Evolutionary conservation across 2,888 invertebrate genomes (phyloP).

Genomic region (Selenia dentaria): DNA sequence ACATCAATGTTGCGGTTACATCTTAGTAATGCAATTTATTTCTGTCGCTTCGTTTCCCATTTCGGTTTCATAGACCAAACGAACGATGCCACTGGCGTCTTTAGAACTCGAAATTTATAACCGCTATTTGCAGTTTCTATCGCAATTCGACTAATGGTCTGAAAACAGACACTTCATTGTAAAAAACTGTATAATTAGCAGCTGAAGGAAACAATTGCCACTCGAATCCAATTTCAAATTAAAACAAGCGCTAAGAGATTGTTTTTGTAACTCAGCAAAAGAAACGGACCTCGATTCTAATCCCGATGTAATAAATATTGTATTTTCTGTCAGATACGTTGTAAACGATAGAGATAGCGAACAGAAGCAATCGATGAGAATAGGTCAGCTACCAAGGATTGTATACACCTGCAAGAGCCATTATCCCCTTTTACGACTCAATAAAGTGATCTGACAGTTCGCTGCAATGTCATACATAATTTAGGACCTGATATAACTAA

Average conservation of each 20-base stretch:
- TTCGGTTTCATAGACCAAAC: too few relatives aligned
- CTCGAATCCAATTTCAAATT: slow-evolving; percentile 14
- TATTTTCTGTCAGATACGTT: slow-evolving; percentile 7
- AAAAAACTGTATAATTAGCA: slow-evolving; percentile 6
- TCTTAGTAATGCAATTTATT: too few relatives aligned
- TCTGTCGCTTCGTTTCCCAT: too few relatives aligned
- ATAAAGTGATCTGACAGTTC: slow-evolving; percentile 63
- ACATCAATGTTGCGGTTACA: too few relatives aligned
- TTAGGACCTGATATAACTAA: slow-evolving; percentile 42
- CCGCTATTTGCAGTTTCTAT: too few relatives aligned
- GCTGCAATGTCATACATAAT: slow-evolving; percentile 67
- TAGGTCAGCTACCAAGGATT: slow-evolving; percentile 34
- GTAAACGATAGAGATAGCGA: slow-evolving; percentile 8
- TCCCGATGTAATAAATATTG: slow-evolving; percentile 9
- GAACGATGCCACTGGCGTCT: too few relatives aligned
- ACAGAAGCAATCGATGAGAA: slow-evolving; percentile 22
- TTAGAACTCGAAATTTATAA: too few relatives aligned
- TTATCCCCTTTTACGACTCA: slow-evolving; percentile 58
- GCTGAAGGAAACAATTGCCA: slow-evolving; percentile 4
- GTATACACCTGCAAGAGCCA: slow-evolving; percentile 55
- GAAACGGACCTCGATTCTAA: slow-evolving; percentile 14
- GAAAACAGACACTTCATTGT: too few relatives aligned
- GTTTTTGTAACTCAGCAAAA: slow-evolving; percentile 16
- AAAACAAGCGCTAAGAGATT: slow-evolving; percentile 13
- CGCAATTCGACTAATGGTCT: too few relatives aligned